Conservation (phyloP, 2,888 invertebrate genomes). For the Trissolcus brochymenae region DNA sequence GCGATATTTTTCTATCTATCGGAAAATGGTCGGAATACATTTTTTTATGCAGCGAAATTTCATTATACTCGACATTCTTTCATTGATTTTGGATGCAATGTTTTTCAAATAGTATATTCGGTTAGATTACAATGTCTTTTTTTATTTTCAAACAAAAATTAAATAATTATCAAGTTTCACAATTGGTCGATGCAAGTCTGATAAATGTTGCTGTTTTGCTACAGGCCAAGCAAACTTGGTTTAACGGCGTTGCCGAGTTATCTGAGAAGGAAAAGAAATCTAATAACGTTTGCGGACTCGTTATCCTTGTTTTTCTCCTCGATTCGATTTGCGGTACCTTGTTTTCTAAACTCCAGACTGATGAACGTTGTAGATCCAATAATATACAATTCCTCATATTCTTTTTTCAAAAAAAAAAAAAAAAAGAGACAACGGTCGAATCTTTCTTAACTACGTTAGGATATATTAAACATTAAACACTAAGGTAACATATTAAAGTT, state of each 20-base stretch:
- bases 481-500: too few relatives aligned
- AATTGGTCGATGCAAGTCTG: conserved; percentile 64
- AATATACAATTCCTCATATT: conserved; percentile 17
- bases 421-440: too few relatives aligned
- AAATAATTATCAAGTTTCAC: not conserved
- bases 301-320: conserved; percentile 61
- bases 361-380: conserved; percentile 27
- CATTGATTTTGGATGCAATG: not conserved
- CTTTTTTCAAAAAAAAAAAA: too few relatives aligned
- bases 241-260: conserved; percentile 56
- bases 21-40: conserved; percentile 7
- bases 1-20: conserved; percentile 15
- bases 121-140: not conserved
- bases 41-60: conserved; percentile 22
- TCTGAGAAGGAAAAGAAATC: conserved; percentile 64
- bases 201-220: conserved; percentile 66
- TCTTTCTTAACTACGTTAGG: too few relatives aligned
- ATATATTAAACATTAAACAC: too few relatives aligned
- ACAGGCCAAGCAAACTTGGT: conserved; percentile 44
- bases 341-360: conserved; percentile 43
- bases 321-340: conserved; percentile 56
- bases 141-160: not conserved
- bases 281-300: conserved; percentile 64
- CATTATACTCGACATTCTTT: not conserved
- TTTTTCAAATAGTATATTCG: not conserved